Evolutionary conservation across 2,797 vertebrate species (phyloP).

Genomic region (Balearica regulorum): DNA sequence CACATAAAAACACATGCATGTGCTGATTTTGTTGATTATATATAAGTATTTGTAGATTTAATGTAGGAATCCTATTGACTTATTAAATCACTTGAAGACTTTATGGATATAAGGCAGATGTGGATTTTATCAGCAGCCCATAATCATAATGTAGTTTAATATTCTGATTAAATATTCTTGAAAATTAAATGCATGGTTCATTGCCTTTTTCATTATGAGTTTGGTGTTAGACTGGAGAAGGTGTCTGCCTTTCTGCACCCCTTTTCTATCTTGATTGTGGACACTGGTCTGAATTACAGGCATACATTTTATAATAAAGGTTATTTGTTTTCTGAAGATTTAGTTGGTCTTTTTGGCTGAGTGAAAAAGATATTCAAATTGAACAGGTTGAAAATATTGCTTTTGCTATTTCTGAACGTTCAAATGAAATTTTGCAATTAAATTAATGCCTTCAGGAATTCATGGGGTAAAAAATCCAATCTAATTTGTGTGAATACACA

Average conservation of each 20-base stretch:
- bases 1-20: neutral
- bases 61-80: neutral
- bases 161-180: neutral
- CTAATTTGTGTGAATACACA: conserved; percentile 27
- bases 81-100: neutral
- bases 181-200: neutral
- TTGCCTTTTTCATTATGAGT: neutral
- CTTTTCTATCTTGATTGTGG: neutral
- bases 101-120: neutral
- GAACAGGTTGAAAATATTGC: neutral
- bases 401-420: neutral
- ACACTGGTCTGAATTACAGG: neutral
- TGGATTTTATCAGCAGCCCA: neutral
- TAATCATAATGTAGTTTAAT: conserved; percentile 13
- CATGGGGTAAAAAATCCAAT: neutral
- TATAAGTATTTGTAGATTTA: neutral
- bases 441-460: conserved; percentile 16
- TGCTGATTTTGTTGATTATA: neutral
- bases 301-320: neutral
- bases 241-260: neutral
- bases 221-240: neutral
- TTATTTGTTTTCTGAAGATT: neutral
- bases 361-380: neutral
- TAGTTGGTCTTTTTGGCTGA: neutral
- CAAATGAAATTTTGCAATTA: conserved; percentile 10